Conservation (phyloP, 1,140 invertebrate genomes). For the Ceratosolen fusciceps region DNA sequence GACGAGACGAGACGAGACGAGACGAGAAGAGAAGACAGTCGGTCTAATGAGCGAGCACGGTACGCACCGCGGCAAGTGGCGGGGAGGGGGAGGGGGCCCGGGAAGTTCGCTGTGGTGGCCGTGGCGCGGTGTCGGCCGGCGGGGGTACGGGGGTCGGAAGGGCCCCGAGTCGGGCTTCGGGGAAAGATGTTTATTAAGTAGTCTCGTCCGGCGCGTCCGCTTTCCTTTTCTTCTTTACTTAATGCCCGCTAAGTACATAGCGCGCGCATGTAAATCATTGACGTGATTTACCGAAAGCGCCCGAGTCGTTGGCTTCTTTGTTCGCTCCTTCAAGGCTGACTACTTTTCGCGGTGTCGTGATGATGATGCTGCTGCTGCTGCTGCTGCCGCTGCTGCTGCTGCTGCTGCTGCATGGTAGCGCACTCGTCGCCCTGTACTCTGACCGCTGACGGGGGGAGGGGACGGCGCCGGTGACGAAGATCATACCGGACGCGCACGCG, state of each 20-base stretch:
- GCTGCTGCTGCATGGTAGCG: neutral
- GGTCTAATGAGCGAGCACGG: too few relatives aligned
- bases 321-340: conserved; percentile 18
- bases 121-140: neutral
- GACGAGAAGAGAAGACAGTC: too few relatives aligned
- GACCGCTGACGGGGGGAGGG: too few relatives aligned
- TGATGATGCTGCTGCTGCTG: neutral
- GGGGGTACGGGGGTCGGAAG: neutral
- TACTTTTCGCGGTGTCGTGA: neutral
- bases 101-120: too few relatives aligned
- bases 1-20: too few relatives aligned
- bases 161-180: neutral
- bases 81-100: too few relatives aligned
- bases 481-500: too few relatives aligned
- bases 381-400: too few relatives aligned
- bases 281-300: conserved; percentile 14
- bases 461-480: too few relatives aligned
- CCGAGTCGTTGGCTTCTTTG: conserved; percentile 6
- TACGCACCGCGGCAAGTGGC: too few relatives aligned
- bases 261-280: conserved; percentile 6
- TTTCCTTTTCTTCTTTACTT: neutral
- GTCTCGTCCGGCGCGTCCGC: neutral
- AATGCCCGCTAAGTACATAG: conserved; percentile 21
- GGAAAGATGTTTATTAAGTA: neutral
- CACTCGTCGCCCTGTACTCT: too few relatives aligned